phyloP scores from a whole-genome alignment of 2,888 invertebrate genomes.

The Mimachlamys varia region DNA sequence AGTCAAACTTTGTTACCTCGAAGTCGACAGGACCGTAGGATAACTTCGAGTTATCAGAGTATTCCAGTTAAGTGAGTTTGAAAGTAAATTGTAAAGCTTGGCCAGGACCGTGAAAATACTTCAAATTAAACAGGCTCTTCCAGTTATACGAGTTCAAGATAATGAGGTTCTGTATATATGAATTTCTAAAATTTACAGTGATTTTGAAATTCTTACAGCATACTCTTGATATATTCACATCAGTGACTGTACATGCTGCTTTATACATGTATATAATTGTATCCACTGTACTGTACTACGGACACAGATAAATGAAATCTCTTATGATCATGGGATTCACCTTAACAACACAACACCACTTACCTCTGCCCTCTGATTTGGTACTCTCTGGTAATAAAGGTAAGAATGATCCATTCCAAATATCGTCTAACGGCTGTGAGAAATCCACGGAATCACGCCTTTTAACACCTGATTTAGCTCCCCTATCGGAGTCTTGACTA shows the following conservation, averaged over 20 bases:
- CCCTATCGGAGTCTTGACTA: constrained; percentile 40
- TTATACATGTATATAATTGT: no score
- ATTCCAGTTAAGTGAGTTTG: no score
- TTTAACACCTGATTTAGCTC: constrained; percentile 16
- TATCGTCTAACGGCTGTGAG: constrained; percentile 60
- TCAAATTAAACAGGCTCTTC: no score
- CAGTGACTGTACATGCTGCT: neutral
- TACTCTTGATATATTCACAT: neutral
- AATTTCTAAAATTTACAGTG: neutral
- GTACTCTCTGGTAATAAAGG: constrained; percentile 59
- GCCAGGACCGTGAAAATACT: no score
- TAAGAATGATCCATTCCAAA: constrained; percentile 58
- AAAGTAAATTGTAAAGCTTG: no score
- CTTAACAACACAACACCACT: constrained; percentile 37
- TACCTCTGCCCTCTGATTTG: constrained; percentile 60
- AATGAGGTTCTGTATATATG: no score
- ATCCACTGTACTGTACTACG: no score
- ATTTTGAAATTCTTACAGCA: neutral
- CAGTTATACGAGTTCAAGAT: no score
- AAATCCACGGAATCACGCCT: constrained; percentile 44
- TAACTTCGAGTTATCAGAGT: no score
- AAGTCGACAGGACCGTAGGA: no score
- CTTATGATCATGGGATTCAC: neutral
- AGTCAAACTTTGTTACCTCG: no score
- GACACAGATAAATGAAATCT: neutral